These are phyloP conservation scores for Protophormia terraenovae DNA, from an alignment of 2,888 invertebrate genomes.

Conservation along the genomic window DNA sequence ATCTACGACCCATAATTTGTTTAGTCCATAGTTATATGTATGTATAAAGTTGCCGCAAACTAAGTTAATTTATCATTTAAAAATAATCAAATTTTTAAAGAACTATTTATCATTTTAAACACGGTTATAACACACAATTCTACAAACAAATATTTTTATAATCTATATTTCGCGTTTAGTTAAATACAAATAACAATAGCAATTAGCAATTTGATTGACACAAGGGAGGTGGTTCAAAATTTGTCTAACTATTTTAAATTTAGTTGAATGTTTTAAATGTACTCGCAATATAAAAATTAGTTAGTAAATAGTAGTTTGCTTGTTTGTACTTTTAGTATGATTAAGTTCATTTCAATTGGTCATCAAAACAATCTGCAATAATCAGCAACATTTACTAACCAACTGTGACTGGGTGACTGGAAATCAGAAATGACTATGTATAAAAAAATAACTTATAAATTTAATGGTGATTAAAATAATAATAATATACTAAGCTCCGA, in stretches of 20 bases:
- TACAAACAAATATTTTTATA: not conserved
- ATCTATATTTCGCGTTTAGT: slow-evolving; percentile 24
- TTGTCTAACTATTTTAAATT: not conserved
- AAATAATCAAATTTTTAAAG: slow-evolving; percentile 57
- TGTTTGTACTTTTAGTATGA: not conserved
- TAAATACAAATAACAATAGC: not conserved
- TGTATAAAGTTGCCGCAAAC: not conserved
- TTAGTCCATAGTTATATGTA: too few species aligned
- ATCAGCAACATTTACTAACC: slow-evolving; percentile 12
- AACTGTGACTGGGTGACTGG: not conserved
- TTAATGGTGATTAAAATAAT: slow-evolving; percentile 21
- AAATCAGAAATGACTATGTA: not conserved
- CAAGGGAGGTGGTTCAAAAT: not conserved
- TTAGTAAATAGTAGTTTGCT: not conserved
- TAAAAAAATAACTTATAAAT: not conserved
- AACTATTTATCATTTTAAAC: slow-evolving; percentile 45
- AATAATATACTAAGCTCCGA: not conserved
- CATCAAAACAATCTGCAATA: slow-evolving; percentile 22
- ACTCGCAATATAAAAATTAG: not conserved
- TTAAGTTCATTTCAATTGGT: slow-evolving; percentile 29
- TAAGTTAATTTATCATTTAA: slow-evolving; percentile 41
- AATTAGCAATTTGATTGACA: slow-evolving; percentile 24
- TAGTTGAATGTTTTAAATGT: not conserved
- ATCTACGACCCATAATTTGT: slow-evolving; percentile 5
- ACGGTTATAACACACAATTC: too few species aligned